These are phyloP conservation scores for Oryzias woworae DNA, from an alignment of 2,113 vertebrate species.

Conservation along the genomic window DNA sequence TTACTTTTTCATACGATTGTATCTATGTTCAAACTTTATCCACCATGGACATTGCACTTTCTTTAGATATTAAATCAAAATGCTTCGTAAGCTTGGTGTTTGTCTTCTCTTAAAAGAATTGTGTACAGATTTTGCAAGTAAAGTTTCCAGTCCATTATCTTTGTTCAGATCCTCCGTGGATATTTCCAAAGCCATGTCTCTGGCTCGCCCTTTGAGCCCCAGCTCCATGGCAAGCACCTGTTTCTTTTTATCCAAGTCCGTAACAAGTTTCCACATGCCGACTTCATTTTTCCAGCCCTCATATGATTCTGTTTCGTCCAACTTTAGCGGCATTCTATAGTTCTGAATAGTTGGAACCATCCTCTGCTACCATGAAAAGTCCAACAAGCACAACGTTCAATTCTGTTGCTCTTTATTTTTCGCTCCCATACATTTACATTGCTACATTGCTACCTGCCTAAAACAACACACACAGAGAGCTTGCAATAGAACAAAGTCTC, in stretches of 20 bases:
- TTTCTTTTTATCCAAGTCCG: not conserved
- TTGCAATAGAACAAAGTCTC: not conserved
- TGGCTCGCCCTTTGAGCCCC: not conserved
- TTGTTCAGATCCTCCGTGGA: not conserved
- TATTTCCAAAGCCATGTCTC: not conserved
- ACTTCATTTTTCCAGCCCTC: not conserved
- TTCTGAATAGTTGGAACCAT: too few relatives aligned
- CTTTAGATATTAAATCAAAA: not conserved
- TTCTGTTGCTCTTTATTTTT: too few relatives aligned
- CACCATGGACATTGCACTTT: not conserved
- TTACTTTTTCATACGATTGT: not conserved
- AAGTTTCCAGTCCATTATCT: not conserved
- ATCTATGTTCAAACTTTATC: not conserved
- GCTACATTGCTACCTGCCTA: too few relatives aligned
- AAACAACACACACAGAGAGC: too few relatives aligned
- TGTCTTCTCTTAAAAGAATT: not conserved
- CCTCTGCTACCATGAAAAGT: too few relatives aligned
- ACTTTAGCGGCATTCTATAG: constrained; percentile 1
- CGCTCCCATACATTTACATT: too few relatives aligned
- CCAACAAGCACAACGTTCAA: too few relatives aligned
- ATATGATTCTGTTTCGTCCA: not conserved
- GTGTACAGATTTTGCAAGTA: not conserved
- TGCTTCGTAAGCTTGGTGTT: not conserved
- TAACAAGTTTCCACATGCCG: not conserved
- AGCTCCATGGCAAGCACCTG: not conserved